Percentiles rank a stretch among this genome's conserved stretches.
Conservation (phyloP, 2,797 vertebrate genomes). For the Dendrocincla tyrannina region DNA sequence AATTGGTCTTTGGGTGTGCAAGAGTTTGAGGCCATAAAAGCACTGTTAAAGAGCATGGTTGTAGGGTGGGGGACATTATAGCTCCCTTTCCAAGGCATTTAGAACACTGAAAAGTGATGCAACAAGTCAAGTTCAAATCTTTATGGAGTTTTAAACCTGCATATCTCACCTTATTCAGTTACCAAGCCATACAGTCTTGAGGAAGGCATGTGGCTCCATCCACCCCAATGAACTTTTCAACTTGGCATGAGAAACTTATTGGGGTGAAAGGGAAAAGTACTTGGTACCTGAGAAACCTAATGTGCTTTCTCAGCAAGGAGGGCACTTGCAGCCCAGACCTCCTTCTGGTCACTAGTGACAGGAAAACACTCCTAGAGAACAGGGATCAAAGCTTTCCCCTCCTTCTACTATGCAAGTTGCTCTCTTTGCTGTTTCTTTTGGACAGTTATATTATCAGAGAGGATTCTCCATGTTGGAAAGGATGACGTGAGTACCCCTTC, state of each 20-base stretch:
- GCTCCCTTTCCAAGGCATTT: not conserved
- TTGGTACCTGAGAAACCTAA: not conserved
- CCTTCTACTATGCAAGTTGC: not conserved
- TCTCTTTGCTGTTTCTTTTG: not conserved
- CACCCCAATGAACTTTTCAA: not conserved
- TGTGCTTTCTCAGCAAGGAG: not conserved
- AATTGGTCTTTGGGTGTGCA: not conserved
- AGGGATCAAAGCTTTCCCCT: not conserved
- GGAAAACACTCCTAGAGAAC: not conserved
- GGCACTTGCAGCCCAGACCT: not conserved
- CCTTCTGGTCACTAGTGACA: not conserved
- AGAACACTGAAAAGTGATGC: not conserved
- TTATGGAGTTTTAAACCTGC: not conserved
- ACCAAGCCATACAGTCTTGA: not conserved
- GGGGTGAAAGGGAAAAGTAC: not conserved
- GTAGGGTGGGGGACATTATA: not conserved
- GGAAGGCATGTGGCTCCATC: not conserved
- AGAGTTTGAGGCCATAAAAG: not conserved
- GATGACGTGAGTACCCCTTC: not conserved
- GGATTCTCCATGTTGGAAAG: not conserved
- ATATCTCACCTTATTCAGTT: not conserved
- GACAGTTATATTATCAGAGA: not conserved
- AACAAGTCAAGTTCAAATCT: not conserved
- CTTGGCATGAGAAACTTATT: not conserved
- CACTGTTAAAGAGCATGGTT: fast-evolving